Evolutionary conservation across 2,797 vertebrate species (phyloP).

Genomic region (Erpetoichthys calabaricus): DNA sequence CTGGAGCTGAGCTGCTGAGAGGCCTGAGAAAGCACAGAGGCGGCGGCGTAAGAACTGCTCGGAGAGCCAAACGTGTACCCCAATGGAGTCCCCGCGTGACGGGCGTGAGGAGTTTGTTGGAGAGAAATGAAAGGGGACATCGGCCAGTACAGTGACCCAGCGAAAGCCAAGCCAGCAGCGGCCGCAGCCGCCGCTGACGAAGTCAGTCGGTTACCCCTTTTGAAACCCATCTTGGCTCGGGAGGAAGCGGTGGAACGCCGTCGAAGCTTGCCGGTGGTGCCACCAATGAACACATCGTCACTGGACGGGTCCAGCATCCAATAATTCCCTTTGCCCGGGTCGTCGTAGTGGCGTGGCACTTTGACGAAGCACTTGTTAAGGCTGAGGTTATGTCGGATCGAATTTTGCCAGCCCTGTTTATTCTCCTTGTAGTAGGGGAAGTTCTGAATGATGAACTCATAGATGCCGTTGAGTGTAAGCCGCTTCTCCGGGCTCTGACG

Average conservation of each 20-base stretch:
- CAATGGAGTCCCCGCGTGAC: slow-evolving; percentile 15
- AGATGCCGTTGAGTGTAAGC: slow-evolving; percentile 60
- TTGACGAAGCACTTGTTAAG: slow-evolving; percentile 67
- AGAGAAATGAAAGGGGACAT: slow-evolving; percentile 40
- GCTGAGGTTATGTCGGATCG: slow-evolving; percentile 63
- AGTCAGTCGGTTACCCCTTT: slow-evolving; percentile 32
- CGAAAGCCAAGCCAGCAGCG: slow-evolving; percentile 35
- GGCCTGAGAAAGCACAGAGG: slow-evolving; percentile 34
- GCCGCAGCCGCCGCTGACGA: slow-evolving; percentile 16
- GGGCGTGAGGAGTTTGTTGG: slow-evolving; percentile 31
- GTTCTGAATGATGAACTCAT: slow-evolving; percentile 58
- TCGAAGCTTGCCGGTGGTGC: slow-evolving; percentile 52
- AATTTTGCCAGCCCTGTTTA: slow-evolving; percentile 62
- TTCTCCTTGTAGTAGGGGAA: slow-evolving; percentile 63
- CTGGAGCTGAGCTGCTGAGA: slow-evolving; percentile 24
- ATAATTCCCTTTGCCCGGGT: slow-evolving; percentile 64
- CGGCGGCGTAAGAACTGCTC: slow-evolving; percentile 26
- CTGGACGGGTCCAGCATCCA: slow-evolving; percentile 67
- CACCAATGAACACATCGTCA: slow-evolving; percentile 60
- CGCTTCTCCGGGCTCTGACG: slow-evolving; percentile 48
- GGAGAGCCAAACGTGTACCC: slow-evolving; percentile 19
- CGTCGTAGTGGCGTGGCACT: slow-evolving; percentile 58
- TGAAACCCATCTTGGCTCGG: slow-evolving; percentile 38
- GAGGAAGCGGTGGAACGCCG: slow-evolving; percentile 35
- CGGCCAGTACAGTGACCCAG: slow-evolving; percentile 56